These are phyloP conservation scores for Nansenia antarctica DNA, from an alignment of 2,113 vertebrate genomes.

Conservation along the genomic window DNA sequence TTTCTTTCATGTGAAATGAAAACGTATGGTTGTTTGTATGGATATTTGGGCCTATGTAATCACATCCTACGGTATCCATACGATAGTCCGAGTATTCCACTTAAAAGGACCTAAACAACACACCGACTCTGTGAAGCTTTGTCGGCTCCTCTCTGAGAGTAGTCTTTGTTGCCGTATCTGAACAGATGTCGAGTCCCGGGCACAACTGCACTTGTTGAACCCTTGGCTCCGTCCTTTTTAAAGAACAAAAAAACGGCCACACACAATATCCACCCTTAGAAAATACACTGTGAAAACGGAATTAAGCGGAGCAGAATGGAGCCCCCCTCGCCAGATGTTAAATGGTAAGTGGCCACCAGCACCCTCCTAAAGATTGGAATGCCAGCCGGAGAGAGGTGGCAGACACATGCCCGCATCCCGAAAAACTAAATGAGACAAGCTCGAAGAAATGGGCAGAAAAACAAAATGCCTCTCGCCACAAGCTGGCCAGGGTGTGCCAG, in stretches of 20 bases:
- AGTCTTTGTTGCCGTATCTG: conserved; percentile 18
- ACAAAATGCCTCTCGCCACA: conserved; percentile 25
- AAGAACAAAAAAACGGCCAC: conserved; percentile 43
- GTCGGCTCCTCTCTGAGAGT: too few relatives aligned
- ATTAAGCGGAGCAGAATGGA: conserved; percentile 35
- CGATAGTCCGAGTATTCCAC: conserved; percentile 39
- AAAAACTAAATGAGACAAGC: conserved; percentile 34
- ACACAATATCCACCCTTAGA: conserved; percentile 35
- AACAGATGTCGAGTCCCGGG: conserved; percentile 44
- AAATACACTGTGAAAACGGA: conserved; percentile 37
- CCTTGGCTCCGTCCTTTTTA: conserved; percentile 42
- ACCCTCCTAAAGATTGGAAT: conserved; percentile 25
- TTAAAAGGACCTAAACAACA: conserved; percentile 37
- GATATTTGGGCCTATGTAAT: conserved; percentile 25
- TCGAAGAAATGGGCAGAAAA: conserved; percentile 29
- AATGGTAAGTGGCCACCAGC: conserved; percentile 52
- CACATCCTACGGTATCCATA: conserved; percentile 20
- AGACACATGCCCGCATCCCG: conserved; percentile 42
- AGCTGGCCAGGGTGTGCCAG: conserved; percentile 35
- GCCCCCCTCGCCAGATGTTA: conserved; percentile 54
- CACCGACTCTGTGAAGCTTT: background rate
- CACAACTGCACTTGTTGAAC: conserved; percentile 40
- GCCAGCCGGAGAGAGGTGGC: conserved; percentile 50
- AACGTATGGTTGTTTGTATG: conserved; percentile 12
- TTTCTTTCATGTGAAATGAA: conserved; percentile 26